These are phyloP conservation scores for Carapus acus DNA, from an alignment of 2,797 vertebrate species.

Conservation along the genomic window DNA sequence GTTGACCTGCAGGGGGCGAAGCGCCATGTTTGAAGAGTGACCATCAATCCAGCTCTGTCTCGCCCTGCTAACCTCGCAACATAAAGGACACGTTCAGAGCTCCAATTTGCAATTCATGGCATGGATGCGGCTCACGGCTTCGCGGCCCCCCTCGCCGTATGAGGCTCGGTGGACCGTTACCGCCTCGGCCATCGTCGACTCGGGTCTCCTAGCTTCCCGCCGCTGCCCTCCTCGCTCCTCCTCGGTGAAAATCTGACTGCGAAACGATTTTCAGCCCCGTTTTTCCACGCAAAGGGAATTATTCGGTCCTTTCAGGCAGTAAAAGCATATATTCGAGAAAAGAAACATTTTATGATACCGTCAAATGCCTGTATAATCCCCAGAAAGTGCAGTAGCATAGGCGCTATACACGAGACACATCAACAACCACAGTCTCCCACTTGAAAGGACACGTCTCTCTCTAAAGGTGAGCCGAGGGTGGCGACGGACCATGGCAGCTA, in stretches of 20 bases:
- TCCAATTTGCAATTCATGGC: conserved; percentile 48
- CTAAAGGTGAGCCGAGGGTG: conserved; percentile 36
- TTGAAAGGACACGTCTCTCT: conserved; percentile 48
- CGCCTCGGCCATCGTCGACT: conserved; percentile 25
- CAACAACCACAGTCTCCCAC: conserved; percentile 21
- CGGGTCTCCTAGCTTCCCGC: conserved; percentile 23
- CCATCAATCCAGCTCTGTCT: conserved; percentile 20
- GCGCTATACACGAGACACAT: conserved; percentile 41
- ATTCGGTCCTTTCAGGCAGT: neutral
- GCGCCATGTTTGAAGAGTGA: conserved; percentile 31
- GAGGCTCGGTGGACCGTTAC: conserved; percentile 13
- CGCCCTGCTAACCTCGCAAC: conserved; percentile 24
- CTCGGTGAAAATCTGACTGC: conserved; percentile 45
- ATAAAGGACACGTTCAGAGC: conserved; percentile 60
- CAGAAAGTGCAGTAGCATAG: too few species aligned
- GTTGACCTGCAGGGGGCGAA: conserved; percentile 61
- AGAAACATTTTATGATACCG: conserved; percentile 16
- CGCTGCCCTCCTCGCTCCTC: conserved; percentile 1
- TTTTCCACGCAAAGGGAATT: too few species aligned
- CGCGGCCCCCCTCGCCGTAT: conserved; percentile 23
- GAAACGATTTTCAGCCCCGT: neutral
- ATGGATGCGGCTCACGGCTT: conserved; percentile 37
- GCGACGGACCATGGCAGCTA: conserved; percentile 79
- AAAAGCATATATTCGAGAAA: too few species aligned
- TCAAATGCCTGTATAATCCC: conserved; percentile 42